phyloP scores from a whole-genome alignment of 2,888 invertebrate species.

The Eristalis tenax region DNA sequence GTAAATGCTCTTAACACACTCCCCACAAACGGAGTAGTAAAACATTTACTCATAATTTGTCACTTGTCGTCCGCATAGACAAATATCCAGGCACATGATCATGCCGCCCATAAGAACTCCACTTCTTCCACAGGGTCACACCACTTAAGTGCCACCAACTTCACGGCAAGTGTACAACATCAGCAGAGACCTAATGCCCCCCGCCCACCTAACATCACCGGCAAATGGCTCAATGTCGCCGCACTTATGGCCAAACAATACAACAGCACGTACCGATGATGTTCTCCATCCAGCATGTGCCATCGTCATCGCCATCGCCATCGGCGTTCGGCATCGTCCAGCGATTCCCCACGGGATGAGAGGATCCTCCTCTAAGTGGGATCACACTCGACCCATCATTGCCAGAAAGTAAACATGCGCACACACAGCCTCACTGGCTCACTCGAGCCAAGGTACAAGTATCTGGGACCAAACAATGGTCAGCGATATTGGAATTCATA shows the following conservation, averaged over 20 bases:
- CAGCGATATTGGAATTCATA: conserved; percentile 65
- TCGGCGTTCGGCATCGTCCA: neutral
- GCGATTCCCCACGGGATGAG: conserved; percentile 40
- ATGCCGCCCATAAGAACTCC: neutral
- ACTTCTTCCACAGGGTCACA: conserved; percentile 45
- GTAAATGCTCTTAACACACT: neutral
- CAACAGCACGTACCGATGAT: conserved; percentile 45
- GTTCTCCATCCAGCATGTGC: conserved; percentile 42
- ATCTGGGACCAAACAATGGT: conserved; percentile 47
- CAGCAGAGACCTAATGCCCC: conserved; percentile 11
- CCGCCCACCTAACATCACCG: conserved; percentile 2
- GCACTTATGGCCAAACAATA: conserved; percentile 49
- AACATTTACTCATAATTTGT: conserved; percentile 2
- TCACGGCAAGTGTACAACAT: conserved; percentile 46
- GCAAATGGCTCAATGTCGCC: conserved; percentile 61
- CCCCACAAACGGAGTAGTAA: neutral
- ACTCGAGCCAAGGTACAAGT: conserved; percentile 14
- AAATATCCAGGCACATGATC: conserved; percentile 10
- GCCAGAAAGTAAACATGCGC: conserved; percentile 50
- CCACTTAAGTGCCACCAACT: conserved; percentile 32
- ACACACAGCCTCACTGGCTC: conserved; percentile 7
- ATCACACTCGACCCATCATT: conserved; percentile 44
- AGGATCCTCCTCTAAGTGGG: conserved; percentile 50
- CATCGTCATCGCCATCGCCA: neutral
- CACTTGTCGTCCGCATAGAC: neutral